phyloP scores from a whole-genome alignment of 2,113 vertebrate genomes.

The Chaetops frenatus region DNA sequence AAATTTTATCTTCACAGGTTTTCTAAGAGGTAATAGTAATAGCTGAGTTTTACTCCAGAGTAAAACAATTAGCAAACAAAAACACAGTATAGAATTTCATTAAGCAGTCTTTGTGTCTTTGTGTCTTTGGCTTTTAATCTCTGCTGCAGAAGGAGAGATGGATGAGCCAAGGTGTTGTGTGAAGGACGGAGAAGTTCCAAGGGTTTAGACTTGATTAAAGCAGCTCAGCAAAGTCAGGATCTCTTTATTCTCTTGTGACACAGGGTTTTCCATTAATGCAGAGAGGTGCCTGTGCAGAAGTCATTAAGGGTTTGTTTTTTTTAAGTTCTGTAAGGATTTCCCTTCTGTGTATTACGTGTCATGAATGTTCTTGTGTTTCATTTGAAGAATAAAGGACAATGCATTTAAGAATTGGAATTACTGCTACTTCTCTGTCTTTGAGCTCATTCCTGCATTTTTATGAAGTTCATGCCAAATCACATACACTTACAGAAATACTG shows the following conservation, averaged over 20 bases:
- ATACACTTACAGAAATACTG: accelerated
- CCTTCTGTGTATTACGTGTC: neutral
- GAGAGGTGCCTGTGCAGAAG: neutral
- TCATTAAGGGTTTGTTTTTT: neutral
- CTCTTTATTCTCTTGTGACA: neutral
- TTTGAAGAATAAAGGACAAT: neutral
- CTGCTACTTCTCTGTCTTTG: neutral
- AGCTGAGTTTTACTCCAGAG: neutral
- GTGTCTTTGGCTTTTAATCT: neutral
- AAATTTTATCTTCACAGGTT: neutral
- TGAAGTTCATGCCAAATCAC: neutral
- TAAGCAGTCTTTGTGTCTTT: neutral
- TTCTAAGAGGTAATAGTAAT: neutral
- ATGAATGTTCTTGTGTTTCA: neutral
- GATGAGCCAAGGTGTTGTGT: neutral
- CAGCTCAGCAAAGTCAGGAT: neutral
- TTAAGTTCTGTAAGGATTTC: neutral
- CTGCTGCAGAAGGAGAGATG: neutral
- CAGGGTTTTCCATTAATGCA: neutral
- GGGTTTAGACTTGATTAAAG: neutral
- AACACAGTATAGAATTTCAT: neutral
- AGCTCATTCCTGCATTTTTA: neutral
- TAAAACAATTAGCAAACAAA: neutral
- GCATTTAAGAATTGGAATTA: neutral
- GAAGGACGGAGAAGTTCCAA: neutral